Conservation (phyloP, 2,888 invertebrate species). For the Argyresthia goedartella region DNA sequence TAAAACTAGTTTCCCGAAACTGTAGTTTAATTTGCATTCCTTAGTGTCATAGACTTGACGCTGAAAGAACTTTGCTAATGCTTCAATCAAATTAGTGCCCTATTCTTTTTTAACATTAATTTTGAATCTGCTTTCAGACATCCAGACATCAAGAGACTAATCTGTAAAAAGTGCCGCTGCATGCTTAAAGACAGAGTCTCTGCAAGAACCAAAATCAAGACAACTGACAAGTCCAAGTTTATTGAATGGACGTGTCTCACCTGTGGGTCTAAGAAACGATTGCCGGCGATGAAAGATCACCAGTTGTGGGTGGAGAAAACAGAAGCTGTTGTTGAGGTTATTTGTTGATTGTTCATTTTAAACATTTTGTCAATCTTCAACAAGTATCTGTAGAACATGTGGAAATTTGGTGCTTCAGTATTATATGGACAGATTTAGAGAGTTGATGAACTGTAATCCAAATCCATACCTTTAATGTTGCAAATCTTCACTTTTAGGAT, state of each 20-base stretch:
- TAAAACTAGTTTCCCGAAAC: too few relatives aligned
- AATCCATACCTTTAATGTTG: background rate
- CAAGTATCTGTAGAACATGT: background rate
- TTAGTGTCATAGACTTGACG: too few relatives aligned
- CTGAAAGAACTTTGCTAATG: background rate
- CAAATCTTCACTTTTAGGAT: background rate
- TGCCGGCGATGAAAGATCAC: constrained; percentile 40
- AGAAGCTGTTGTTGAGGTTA: constrained; percentile 59
- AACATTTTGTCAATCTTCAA: background rate
- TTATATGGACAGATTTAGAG: background rate
- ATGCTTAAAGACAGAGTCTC: constrained; percentile 63
- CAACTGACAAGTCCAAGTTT: constrained; percentile 40
- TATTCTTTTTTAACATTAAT: background rate
- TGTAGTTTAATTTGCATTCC: too few relatives aligned
- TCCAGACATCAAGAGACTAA: constrained; percentile 69
- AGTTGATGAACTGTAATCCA: background rate
- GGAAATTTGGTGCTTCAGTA: background rate
- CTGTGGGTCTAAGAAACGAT: constrained; percentile 30
- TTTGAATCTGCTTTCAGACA: constrained; percentile 47
- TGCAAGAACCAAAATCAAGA: constrained; percentile 58
- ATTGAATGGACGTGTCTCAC: constrained; percentile 60
- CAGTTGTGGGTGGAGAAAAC: constrained; percentile 65
- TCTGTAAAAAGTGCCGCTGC: constrained; percentile 71
- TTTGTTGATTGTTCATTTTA: constrained; percentile 10
- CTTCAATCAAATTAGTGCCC: background rate